Conservation (phyloP, 2,888 invertebrate species). For the Oscheius onirici region DNA sequence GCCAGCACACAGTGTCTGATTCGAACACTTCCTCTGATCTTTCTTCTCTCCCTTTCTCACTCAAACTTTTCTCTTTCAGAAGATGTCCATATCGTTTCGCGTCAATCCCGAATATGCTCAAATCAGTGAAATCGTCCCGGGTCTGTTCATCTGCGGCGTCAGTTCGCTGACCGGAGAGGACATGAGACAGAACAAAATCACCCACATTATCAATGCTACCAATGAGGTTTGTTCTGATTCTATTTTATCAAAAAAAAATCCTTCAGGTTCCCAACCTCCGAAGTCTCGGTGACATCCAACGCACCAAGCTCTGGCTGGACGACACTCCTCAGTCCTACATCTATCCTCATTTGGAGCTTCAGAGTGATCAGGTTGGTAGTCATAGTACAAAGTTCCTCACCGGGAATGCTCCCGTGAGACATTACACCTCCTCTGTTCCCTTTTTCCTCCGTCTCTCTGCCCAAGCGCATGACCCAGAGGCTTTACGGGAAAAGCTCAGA, state of each 20-base stretch:
- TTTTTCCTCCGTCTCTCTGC: too few relatives aligned
- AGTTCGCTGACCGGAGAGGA: conserved; percentile 80
- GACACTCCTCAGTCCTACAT: conserved; percentile 69
- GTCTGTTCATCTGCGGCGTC: conserved; percentile 84
- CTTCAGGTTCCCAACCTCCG: conserved; percentile 67
- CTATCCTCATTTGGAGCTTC: conserved; percentile 66
- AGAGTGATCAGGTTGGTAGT: conserved; percentile 60
- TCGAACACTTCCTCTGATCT: too few relatives aligned
- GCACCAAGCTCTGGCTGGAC: conserved; percentile 71
- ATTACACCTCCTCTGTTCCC: too few relatives aligned
- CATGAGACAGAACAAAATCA: conserved; percentile 78
- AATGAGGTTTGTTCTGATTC: conserved; percentile 76
- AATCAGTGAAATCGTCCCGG: conserved; percentile 72
- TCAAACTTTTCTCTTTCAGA: too few relatives aligned
- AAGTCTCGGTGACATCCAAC: conserved; percentile 66
- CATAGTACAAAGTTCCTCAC: background rate
- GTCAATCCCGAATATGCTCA: conserved; percentile 70
- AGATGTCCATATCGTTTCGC: conserved; percentile 62
- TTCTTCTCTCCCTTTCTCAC: too few relatives aligned
- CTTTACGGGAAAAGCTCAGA: background rate
- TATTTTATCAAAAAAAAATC: background rate
- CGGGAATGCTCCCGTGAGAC: background rate
- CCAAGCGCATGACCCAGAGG: background rate
- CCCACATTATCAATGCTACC: conserved; percentile 84
- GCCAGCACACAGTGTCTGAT: too few relatives aligned